Evolutionary conservation across 2,888 invertebrate species (phyloP), one percentile per base, ranked within the genome.

Genomic region (Dione juno): DNA sequence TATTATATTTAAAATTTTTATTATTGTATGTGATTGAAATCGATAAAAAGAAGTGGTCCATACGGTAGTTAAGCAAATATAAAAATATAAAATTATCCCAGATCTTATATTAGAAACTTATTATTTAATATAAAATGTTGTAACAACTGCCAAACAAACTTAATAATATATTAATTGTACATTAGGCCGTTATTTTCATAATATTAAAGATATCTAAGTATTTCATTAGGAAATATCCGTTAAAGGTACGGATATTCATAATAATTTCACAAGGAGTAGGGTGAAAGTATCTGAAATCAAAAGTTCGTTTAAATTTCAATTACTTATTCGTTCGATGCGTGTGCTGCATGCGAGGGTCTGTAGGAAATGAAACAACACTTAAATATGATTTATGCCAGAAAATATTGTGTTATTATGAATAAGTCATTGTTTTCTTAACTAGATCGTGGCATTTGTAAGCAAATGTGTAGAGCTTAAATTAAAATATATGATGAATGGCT

Each of bases 321-420:
- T 93, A 92, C 89, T 91, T 90, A 89, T 88, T 91, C 90, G 90
- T 87, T 84, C 88, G 87, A 91, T 88, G 91, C 91, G 89, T 91
- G 90, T 88, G 88, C 88, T 86, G 87, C 85, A 85, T 85, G 83
- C 84, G 83, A 82, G 87, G 84, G 83, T 82, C 84, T 78, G 77
- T 81, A 90, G 93, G 93, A 93, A 93, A 93, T 93, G 92, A 92
- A 93, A 93, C 88, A 91, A 90, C 87, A 90, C 91, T 92, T 93
- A 90, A 89, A 89, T 82, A 77, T 92, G 93, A 93, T 93, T 93
- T 93, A 93, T 87, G 85, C 77, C 80, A 79, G 85, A 88, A 89
- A 91, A 92, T 92, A 87, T 87, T 89, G 78, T 90, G 88, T 84
- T 88, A 88, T 88, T 89, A 86, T 84, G 87, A 85, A 88, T 90